phyloP scores from a whole-genome alignment of 2,797 vertebrate genomes.

The Sebastes dallii region DNA sequence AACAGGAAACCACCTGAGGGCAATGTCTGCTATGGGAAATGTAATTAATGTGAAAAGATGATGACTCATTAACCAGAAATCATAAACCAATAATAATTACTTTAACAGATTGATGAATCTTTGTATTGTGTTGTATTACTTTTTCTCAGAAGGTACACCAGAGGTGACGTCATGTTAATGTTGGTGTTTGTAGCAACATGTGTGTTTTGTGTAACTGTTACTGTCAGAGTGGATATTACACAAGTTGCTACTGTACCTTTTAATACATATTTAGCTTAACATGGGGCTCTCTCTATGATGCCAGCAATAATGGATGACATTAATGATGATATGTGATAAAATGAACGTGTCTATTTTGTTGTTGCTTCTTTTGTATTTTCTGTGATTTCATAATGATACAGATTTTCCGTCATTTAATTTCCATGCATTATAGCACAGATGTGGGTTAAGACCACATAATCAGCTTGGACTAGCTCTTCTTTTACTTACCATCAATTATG shows the following conservation, averaged over 20 bases:
- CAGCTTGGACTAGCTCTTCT: not conserved
- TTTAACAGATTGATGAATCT: not conserved
- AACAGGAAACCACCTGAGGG: slow-evolving; percentile 7
- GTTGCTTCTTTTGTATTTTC: not conserved
- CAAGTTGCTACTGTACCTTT: not conserved
- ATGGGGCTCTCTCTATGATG: not conserved
- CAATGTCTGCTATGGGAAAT: not conserved
- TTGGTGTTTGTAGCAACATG: not conserved
- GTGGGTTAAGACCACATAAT: not conserved
- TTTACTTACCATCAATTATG: not conserved
- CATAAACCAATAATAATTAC: not conserved
- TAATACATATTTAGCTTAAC: not conserved
- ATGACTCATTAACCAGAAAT: slow-evolving; percentile 24
- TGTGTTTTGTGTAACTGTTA: not conserved
- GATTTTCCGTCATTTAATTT: not conserved
- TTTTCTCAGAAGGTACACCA: not conserved
- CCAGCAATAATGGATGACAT: not conserved
- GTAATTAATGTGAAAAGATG: not conserved
- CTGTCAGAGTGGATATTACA: not conserved
- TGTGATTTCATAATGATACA: too few relatives aligned
- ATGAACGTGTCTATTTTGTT: not conserved
- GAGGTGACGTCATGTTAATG: not conserved
- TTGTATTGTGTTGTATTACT: not conserved
- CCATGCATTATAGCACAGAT: not conserved
- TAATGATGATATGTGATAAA: not conserved